These are phyloP conservation scores for Drosophila simulans DNA, from an alignment of 1,140 invertebrate species.

Conservation along the genomic window DNA sequence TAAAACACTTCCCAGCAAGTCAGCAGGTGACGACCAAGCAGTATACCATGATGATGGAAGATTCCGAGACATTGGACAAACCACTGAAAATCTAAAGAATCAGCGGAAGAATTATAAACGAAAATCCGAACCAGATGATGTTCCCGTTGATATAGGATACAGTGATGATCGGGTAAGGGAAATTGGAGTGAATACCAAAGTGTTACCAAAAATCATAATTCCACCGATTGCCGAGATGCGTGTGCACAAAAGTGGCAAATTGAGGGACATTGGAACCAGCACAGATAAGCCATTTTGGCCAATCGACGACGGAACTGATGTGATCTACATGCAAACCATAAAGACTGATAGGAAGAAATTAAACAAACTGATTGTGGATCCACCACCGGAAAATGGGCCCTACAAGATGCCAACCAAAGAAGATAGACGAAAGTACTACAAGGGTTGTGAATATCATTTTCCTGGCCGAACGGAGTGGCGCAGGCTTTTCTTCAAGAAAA, in stretches of 20 bases:
- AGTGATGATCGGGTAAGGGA: background rate
- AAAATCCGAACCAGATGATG: background rate
- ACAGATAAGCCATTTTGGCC: background rate
- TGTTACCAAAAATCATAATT: background rate
- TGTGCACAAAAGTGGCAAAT: background rate
- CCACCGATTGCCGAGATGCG: background rate
- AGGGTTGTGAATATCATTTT: slow-evolving; percentile 54
- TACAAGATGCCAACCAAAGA: slow-evolving; percentile 8
- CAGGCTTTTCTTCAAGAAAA: slow-evolving; percentile 6
- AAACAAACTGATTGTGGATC: background rate
- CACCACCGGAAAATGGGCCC: background rate
- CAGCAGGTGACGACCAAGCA: background rate
- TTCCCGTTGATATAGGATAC: background rate
- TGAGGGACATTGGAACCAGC: slow-evolving; percentile 14
- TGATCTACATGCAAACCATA: background rate
- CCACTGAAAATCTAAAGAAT: background rate
- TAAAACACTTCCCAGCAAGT: too few relatives aligned
- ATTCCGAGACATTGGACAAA: background rate
- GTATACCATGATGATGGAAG: background rate
- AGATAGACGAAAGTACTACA: slow-evolving; percentile 1
- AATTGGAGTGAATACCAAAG: slow-evolving; percentile 27
- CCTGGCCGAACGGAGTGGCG: slow-evolving; percentile 16
- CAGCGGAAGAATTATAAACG: background rate
- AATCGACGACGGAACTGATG: background rate
- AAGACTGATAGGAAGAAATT: background rate